These are phyloP conservation scores for Hirudo medicinalis DNA, from an alignment of 1,140 invertebrate genomes.

Conservation along the genomic window DNA sequence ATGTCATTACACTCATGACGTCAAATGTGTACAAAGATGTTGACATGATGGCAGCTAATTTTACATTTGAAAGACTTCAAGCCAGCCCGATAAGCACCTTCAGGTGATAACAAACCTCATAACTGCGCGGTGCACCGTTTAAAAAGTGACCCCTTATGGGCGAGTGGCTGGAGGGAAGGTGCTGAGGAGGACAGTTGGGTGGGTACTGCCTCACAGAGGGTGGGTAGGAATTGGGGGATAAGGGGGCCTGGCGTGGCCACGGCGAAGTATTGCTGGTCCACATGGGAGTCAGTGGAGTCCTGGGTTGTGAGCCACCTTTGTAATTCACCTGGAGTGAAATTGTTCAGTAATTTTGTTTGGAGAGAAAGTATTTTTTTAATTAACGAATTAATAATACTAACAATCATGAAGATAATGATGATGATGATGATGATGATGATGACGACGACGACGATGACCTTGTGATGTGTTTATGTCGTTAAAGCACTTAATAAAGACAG, in stretches of 20 bases:
- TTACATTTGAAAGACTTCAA: no score
- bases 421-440: neutral
- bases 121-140: neutral
- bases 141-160: slow-evolving; percentile 3
- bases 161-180: slow-evolving; percentile 1
- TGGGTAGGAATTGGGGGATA: neutral
- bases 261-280: neutral
- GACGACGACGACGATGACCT: neutral
- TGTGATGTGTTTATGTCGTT: neutral
- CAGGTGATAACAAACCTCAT: neutral
- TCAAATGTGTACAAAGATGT: no score
- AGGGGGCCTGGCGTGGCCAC: neutral
- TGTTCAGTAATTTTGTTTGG: neutral
- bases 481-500: no score
- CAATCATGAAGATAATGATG: neutral
- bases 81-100: neutral
- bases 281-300: neutral
- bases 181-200: slow-evolving; percentile 8
- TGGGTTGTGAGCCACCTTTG: neutral
- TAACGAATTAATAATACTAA: neutral
- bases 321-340: neutral
- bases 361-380: neutral
- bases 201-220: neutral
- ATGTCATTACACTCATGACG: neutral
- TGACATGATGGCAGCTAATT: no score